A percentile compares a stretch with the other conserved stretches of the same genome.
Evolutionary conservation across 2,888 invertebrate species (phyloP).

Genomic region (Orgyia antiqua): DNA sequence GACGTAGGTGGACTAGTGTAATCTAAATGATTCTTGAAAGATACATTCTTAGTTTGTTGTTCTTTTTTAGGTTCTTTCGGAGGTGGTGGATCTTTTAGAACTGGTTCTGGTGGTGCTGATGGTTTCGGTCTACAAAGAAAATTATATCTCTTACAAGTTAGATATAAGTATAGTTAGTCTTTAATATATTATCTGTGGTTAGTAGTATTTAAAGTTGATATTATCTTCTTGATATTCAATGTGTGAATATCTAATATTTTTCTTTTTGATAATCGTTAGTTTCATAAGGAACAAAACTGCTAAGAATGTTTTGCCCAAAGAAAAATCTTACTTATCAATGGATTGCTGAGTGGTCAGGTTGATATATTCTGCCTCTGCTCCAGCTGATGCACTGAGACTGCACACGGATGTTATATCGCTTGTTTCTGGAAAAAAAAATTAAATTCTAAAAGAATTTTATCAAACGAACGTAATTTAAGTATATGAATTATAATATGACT

Average conservation of each 20-base stretch:
- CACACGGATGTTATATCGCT: conserved; percentile 86
- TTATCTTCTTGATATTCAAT: no score
- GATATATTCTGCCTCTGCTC: conserved; percentile 72
- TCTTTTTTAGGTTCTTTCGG: conserved; percentile 64
- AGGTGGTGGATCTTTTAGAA: conserved; percentile 45
- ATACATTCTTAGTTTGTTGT: conserved; percentile 69
- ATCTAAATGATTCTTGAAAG: conserved; percentile 72
- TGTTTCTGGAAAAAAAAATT: conserved; percentile 69
- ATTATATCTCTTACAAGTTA: no score
- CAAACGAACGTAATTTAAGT: no score
- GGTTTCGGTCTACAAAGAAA: conserved; percentile 46
- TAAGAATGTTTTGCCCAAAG: no score
- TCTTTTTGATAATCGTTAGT: no score
- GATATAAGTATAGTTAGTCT: no score
- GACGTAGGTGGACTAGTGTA: conserved; percentile 65
- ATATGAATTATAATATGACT: no score
- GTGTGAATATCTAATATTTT: no score
- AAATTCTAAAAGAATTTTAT: no score
- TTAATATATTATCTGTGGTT: no score
- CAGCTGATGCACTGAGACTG: conserved; percentile 82
- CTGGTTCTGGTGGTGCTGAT: conserved; percentile 56
- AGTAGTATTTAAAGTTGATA: no score
- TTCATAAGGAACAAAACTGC: no score
- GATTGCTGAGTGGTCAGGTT: conserved; percentile 47
- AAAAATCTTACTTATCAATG: conserved; percentile 50